These are phyloP conservation scores for Stichopus chloronotus DNA, from an alignment of 35 echinoderm and acorn worm species.

Conservation along the genomic window DNA sequence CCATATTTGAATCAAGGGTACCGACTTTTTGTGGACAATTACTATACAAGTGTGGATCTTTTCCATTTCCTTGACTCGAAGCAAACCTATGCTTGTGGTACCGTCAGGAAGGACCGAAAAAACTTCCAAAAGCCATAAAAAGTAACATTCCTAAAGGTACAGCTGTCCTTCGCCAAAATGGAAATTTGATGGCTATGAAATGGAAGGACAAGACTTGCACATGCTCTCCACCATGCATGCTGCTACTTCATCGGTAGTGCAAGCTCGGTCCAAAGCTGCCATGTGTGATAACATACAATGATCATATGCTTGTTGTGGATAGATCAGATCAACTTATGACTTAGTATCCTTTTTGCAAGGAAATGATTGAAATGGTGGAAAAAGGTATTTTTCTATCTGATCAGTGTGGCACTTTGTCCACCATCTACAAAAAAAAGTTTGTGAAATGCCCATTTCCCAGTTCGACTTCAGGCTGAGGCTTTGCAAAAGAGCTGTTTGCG, in stretches of 20 bases:
- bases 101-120: not conserved
- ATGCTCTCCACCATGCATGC: conserved; percentile 13
- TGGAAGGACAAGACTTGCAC: not conserved
- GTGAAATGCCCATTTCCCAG: not conserved
- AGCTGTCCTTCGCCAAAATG: not conserved
- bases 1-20: not conserved
- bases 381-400: not conserved
- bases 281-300: no score
- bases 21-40: conserved; percentile 11
- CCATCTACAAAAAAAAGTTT: not conserved
- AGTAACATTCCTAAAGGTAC: not conserved
- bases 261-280: no score
- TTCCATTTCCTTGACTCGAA: not conserved
- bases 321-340: not conserved
- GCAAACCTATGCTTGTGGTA: not conserved
- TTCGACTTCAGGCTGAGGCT: not conserved
- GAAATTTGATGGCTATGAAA: no score
- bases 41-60: conserved; percentile 4
- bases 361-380: not conserved
- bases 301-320: not conserved
- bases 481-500: not conserved
- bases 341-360: conserved; percentile 1
- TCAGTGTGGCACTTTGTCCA: not conserved
- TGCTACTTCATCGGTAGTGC: not conserved
- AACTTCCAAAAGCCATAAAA: not conserved